Percentiles rank a stretch among this genome's conserved stretches.
These are phyloP conservation scores for Athetis lepigone DNA, from an alignment of 2,888 invertebrate species.

Conservation along the genomic window DNA sequence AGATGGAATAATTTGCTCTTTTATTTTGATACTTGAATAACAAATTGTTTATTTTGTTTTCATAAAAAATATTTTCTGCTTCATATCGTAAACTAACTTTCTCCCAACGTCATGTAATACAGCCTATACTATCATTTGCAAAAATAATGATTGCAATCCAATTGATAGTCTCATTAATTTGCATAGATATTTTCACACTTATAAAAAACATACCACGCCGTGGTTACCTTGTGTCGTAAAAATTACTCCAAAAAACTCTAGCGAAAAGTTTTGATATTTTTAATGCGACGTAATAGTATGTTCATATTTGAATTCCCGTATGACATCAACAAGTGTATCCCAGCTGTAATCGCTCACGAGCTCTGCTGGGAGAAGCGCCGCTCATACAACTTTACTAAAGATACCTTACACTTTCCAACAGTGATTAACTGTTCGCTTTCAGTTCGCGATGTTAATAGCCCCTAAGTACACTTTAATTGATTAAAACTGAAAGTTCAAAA, in stretches of 20 bases:
- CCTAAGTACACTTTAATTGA: conserved; percentile 58
- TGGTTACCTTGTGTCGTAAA: no score
- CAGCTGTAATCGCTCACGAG: conserved; percentile 68
- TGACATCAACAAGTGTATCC: conserved; percentile 75
- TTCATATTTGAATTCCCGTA: conserved; percentile 11
- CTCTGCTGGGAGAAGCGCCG: conserved; percentile 67
- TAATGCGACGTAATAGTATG: not conserved
- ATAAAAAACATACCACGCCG: no score
- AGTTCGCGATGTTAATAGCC: conserved; percentile 53
- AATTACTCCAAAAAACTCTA: no score
- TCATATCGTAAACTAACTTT: no score
- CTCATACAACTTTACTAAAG: conserved; percentile 64
- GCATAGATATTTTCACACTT: no score
- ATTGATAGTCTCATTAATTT: no score
- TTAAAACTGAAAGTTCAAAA: conserved; percentile 51
- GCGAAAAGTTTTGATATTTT: not conserved
- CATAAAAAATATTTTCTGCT: no score
- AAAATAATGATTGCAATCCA: no score
- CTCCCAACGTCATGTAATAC: no score
- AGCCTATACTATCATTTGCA: no score
- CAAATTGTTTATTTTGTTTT: not conserved
- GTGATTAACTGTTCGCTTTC: conserved; percentile 67
- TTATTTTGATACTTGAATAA: not conserved
- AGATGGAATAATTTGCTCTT: conserved; percentile 4
- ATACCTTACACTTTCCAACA: conserved; percentile 57